phyloP scores from a whole-genome alignment of 1,140 invertebrate species.

The Drosophila sechellia region DNA sequence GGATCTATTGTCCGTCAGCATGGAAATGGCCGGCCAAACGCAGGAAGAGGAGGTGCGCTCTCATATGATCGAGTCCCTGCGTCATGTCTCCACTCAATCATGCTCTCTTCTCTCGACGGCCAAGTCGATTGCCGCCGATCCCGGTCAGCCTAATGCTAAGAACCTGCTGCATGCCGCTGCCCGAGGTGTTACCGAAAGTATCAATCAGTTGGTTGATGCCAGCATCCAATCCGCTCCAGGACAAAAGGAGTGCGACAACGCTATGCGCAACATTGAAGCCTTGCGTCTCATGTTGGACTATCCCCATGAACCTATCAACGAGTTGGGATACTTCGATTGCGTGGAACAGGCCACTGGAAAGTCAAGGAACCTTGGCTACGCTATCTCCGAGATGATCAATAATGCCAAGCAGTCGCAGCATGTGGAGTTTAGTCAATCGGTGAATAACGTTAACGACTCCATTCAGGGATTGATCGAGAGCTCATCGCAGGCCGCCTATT shows the following conservation, averaged over 20 bases:
- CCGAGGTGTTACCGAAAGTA: constrained; percentile 95
- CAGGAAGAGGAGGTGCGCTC: constrained; percentile 89
- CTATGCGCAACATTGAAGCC: constrained; percentile 96
- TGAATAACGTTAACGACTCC: constrained; percentile 92
- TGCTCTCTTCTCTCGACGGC: constrained; percentile 94
- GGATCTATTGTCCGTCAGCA: constrained; percentile 90
- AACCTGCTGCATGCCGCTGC: constrained; percentile 95
- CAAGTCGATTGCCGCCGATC: constrained; percentile 95
- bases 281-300: constrained; percentile 93
- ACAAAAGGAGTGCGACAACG: constrained; percentile 98
- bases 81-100: constrained; percentile 94
- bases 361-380: constrained; percentile 94
- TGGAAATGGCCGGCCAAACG: constrained; percentile 93
- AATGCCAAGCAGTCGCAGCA: constrained; percentile 95
- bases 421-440: constrained; percentile 94
- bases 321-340: constrained; percentile 96
- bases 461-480: constrained; percentile 97
- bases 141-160: constrained; percentile 94
- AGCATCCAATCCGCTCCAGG: constrained; percentile 94
- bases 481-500: constrained; percentile 96
- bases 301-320: constrained; percentile 94
- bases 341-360: constrained; percentile 97
- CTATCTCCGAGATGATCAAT: constrained; percentile 97
- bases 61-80: constrained; percentile 93
- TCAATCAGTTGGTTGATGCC: constrained; percentile 94